phyloP scores from a whole-genome alignment of 2,888 invertebrate species.

The Pseudococcus jackbeardsleyi region DNA sequence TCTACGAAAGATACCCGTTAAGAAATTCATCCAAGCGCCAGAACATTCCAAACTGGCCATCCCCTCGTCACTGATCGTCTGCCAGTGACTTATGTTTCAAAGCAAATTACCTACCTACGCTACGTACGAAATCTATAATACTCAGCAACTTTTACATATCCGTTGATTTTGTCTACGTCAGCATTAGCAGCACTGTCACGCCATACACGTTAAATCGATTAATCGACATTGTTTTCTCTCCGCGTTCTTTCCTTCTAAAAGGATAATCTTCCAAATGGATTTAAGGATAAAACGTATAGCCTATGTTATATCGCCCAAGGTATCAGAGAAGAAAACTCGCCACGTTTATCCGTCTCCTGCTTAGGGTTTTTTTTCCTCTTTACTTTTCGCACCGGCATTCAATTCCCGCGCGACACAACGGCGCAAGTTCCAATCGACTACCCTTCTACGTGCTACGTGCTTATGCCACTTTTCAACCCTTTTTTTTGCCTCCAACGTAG shows the following conservation, averaged over 20 bases:
- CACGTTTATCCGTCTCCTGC: not conserved
- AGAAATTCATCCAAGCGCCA: not conserved
- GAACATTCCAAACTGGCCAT: not conserved
- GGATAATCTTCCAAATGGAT: conserved; percentile 1
- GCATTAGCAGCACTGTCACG: conserved; percentile 7
- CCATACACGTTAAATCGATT: not conserved
- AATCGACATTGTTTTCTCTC: not conserved
- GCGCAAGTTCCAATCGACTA: conserved; percentile 10
- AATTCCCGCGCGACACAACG: conserved; percentile 10
- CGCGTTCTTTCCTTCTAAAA: not conserved
- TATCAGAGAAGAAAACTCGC: not conserved
- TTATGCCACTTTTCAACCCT: conserved; percentile 3
- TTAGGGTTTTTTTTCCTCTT: not conserved
- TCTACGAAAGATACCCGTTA: not conserved
- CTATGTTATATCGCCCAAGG: conserved; percentile 3
- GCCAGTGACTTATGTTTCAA: not conserved
- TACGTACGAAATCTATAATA: not conserved
- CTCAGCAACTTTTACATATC: conserved; percentile 1
- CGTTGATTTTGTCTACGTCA: conserved; percentile 1
- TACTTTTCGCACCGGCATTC: not conserved
- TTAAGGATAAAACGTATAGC: not conserved
- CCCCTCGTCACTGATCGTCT: not conserved
- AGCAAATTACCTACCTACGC: not conserved
- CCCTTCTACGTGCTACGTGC: not conserved
- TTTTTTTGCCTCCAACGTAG: not conserved